These are phyloP conservation scores for Micoletzkya japonica DNA, from an alignment of 2,888 invertebrate genomes.

Conservation along the genomic window DNA sequence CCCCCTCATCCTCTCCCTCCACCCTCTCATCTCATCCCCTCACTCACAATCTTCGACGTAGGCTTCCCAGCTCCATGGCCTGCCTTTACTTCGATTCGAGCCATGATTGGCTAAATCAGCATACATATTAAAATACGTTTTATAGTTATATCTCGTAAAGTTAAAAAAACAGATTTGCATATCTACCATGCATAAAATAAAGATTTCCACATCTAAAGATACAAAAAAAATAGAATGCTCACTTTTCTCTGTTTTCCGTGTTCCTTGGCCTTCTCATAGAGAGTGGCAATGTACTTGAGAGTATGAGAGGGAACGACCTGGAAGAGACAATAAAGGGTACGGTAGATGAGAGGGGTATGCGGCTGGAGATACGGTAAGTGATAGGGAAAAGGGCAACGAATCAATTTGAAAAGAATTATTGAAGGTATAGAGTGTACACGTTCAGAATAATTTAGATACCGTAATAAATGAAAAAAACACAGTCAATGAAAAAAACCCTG, in stretches of 20 bases:
- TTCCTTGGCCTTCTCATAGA: constrained; percentile 74
- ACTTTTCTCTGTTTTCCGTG: constrained; percentile 18
- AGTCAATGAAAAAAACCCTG: too few relatives aligned
- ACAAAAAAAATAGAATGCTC: constrained; percentile 2
- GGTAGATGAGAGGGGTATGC: too few relatives aligned
- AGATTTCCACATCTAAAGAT: background rate
- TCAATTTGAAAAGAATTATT: too few relatives aligned
- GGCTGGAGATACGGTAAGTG: too few relatives aligned
- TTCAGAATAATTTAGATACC: too few relatives aligned
- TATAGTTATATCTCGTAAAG: background rate
- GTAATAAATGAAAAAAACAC: too few relatives aligned
- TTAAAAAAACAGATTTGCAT: background rate
- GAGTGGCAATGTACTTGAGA: constrained; percentile 86
- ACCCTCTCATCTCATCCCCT: background rate
- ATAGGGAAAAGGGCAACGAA: too few relatives aligned
- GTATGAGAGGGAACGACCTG: constrained; percentile 96
- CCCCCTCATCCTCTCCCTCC: background rate
- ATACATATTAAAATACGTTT: background rate
- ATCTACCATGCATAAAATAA: too few relatives aligned
- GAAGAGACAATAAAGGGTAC: too few relatives aligned
- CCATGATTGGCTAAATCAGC: constrained; percentile 76
- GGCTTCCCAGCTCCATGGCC: constrained; percentile 97
- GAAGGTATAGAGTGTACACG: too few relatives aligned
- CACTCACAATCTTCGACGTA: constrained; percentile 83
- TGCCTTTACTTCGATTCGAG: constrained; percentile 88